These are phyloP conservation scores for Incurvaria masculella DNA, from an alignment of 2,888 invertebrate genomes.

Conservation along the genomic window DNA sequence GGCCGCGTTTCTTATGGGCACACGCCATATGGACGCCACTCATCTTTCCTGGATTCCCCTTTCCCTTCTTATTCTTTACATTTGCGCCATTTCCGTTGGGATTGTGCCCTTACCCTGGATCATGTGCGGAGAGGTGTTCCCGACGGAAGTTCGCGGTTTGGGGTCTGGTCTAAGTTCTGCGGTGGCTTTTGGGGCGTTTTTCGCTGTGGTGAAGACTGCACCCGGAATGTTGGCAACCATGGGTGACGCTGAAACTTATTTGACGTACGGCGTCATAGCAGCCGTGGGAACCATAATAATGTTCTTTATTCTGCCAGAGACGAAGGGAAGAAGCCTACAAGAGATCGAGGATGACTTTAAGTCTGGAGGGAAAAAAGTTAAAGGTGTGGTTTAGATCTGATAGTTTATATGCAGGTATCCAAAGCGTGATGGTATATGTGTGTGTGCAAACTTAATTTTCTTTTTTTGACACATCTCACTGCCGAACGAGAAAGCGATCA, in stretches of 20 bases:
- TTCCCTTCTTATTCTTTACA: slow-evolving; percentile 53
- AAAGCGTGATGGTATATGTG: too few species aligned
- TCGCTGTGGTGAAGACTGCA: slow-evolving; percentile 64
- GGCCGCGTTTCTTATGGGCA: slow-evolving; percentile 42
- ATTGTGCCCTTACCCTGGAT: slow-evolving; percentile 69
- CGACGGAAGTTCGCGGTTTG: slow-evolving; percentile 58
- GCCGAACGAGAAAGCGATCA: too few species aligned
- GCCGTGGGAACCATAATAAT: slow-evolving; percentile 56
- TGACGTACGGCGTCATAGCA: slow-evolving; percentile 58
- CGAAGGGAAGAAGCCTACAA: slow-evolving; percentile 63
- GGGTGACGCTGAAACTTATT: slow-evolving; percentile 62
- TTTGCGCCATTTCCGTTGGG: slow-evolving; percentile 59
- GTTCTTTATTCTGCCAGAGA: slow-evolving; percentile 64
- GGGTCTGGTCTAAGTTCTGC: slow-evolving; percentile 66
- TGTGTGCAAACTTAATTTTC: too few species aligned
- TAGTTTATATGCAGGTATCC: too few species aligned
- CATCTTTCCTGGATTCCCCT: slow-evolving; percentile 50
- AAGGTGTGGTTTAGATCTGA: slow-evolving; percentile 24
- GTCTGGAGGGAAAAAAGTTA: slow-evolving; percentile 24
- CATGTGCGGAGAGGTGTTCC: slow-evolving; percentile 71
- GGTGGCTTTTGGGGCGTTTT: slow-evolving; percentile 62
- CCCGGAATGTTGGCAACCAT: slow-evolving; percentile 56
- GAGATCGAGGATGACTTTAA: slow-evolving; percentile 64
- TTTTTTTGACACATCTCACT: too few species aligned
- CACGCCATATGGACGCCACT: slow-evolving; percentile 24